Base-by-base conservation (phyloP, 2,797 vertebrate species). In the Lagodon rhomboides region DNA sequence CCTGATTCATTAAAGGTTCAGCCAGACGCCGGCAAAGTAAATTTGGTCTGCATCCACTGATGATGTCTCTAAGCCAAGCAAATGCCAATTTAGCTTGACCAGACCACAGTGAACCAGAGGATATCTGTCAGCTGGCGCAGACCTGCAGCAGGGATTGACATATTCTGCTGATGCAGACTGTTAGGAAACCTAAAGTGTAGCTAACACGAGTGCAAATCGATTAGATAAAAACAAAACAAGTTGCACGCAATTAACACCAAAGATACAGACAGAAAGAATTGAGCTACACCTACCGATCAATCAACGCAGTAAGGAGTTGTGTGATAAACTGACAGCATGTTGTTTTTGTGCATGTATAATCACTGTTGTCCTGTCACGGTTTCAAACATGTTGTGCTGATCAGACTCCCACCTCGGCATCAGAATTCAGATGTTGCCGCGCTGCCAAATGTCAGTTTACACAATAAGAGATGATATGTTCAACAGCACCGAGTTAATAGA, bases 1-100 rank as follows among this genome's bases (percentile, higher is more conserved):
- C 44, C 63, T 65, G 66, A 77, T 62, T 79, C 80, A 80, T 77
- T 78, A 80, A 84, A 70, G 38, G 41, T 75, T 56, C 70, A 82
- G 56, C 59, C 75, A 62, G 59, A 61, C 0, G 41, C 43, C 65
- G 55, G 61, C 67, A 68, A 67, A 75, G 43, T 80, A 68, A 58
- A 83, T 80, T 47, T 75, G 44, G 66, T 77, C 72, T 41, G 18
- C 64, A 55, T 60, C 71, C 0, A 3, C 65, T 63, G 65, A 79
- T 66, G 58, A 74, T 63, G 65, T 79, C 72, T 85, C 56, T n/a
- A 30, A 85, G 77, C 71, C 68, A 53, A 74, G 54, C 43, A 68
- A 79, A 84, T 55, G 70, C 79, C 69, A 83, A 71, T 68, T 72
- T 65, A 49, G 54, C 38, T 25, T 44, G 9, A 6, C 2, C 54